Evolutionary conservation across 2,113 vertebrate genomes (phyloP).

Genomic region (Columba janthina): DNA sequence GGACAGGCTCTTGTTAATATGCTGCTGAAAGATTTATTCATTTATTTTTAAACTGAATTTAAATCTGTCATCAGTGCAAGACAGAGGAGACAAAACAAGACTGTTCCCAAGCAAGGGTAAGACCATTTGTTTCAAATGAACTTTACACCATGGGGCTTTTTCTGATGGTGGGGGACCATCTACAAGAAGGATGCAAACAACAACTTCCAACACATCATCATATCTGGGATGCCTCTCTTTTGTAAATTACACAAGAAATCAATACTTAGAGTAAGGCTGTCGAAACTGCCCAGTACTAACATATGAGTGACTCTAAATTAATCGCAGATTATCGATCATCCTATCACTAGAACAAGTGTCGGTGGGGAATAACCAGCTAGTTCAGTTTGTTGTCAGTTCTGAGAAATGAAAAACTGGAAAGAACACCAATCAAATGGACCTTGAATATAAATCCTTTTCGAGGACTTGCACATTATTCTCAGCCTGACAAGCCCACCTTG

Average conservation of each 20-base stretch:
- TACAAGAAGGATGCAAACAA: background rate
- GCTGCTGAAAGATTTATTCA: background rate
- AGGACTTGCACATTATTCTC: slow-evolving; percentile 65
- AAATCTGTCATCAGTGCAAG: background rate
- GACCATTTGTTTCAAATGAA: background rate
- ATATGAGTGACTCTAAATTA: slow-evolving; percentile 68
- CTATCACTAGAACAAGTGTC: slow-evolving; percentile 51
- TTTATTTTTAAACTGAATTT: background rate
- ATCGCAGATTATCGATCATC: slow-evolving; percentile 74
- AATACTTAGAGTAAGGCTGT: slow-evolving; percentile 62
- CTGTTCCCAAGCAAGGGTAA: background rate
- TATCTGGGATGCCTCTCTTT: background rate
- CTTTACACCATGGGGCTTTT: background rate
- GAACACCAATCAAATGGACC: slow-evolving; percentile 50
- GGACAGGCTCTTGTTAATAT: background rate
- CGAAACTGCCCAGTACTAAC: slow-evolving; percentile 60
- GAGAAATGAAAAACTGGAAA: slow-evolving; percentile 71
- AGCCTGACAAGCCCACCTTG: slow-evolving; percentile 54
- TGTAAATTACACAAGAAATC: slow-evolving; percentile 66
- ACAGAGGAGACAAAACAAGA: background rate
- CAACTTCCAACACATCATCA: slow-evolving; percentile 25
- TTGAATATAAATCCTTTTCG: slow-evolving; percentile 70
- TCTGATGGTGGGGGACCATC: background rate
- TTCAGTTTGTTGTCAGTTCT: slow-evolving; percentile 61
- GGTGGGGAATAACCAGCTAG: slow-evolving; percentile 71